Base-by-base conservation (phyloP, 2,888 invertebrate genomes). In the Leptodirus hochenwartii region DNA sequence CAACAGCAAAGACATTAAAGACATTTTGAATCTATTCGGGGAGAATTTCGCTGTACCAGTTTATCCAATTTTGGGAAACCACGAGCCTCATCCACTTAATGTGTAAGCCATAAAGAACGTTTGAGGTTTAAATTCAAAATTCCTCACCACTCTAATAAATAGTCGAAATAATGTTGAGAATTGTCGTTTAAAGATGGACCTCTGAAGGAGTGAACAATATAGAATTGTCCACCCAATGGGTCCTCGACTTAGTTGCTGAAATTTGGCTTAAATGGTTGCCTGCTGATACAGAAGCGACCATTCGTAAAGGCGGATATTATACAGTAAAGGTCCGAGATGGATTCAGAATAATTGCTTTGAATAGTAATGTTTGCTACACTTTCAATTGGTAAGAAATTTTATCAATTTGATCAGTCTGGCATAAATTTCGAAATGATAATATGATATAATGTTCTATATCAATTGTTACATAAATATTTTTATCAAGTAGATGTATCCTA, bases 311-410 rank as follows among this genome's bases (percentile, higher is more conserved):
- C 15, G 91, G 87, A 6, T 90, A 70, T 42, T 91, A 84, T 51
- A 75, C 81, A 0, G 56, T 69, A 10, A 50, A 66, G 0, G 62
- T 76, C 0, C 62, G 58, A 30, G 63, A 69, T 2, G 82, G 82
- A 1, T 63, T 85, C 34, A 60, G 81, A 38, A 62, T 82, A 4
- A 68, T 90, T 35, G 75, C 72, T 0, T 45, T 88, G 2, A 88
- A 90, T 45, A 82, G 72, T 44, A 85, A 84, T 46, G 71, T 79
- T 33, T 80, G 80, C 41, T 78, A 75, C 44, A 65, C 51, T 37
- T 59, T 55, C 37, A 84, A 84, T 48, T 79, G 72, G 74, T 73
- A 54, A 56, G 59, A 27, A 8, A 8, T 20, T n/a, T 20, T 20
- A 20, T 20, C 9, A 20, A 20, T 39, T 25, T 14, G 11, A 24